These are phyloP conservation scores for Chinchilla lanigera DNA, from an alignment of 2,113 vertebrate species.

Conservation along the genomic window DNA sequence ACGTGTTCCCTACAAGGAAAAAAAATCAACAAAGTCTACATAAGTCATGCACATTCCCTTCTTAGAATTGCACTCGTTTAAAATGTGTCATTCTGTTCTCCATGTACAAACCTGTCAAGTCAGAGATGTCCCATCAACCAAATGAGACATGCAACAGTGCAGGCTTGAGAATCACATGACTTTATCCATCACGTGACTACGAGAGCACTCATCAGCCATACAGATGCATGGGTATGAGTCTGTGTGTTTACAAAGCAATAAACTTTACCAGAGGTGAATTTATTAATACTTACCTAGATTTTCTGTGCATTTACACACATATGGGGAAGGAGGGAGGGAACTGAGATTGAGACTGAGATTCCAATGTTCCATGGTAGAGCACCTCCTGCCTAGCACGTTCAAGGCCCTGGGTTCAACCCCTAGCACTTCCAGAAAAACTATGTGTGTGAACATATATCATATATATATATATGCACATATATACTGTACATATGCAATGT, in stretches of 20 bases:
- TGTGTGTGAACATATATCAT: background rate
- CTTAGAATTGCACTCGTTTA: conserved; percentile 55
- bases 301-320: background rate
- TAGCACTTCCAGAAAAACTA: background rate
- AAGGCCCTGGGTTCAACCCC: background rate
- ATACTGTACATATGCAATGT: background rate
- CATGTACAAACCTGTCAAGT: conserved; percentile 4
- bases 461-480: background rate
- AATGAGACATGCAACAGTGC: background rate
- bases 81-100: background rate
- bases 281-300: background rate
- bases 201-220: background rate
- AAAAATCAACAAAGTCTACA: conserved; percentile 52
- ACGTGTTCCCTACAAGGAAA: background rate
- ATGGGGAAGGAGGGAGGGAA: background rate
- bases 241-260: background rate
- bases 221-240: no score
- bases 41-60: conserved; percentile 8
- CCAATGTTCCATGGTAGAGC: background rate
- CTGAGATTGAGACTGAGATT: background rate
- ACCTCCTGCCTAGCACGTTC: background rate
- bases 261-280: background rate
- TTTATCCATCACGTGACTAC: background rate
- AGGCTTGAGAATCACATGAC: background rate
- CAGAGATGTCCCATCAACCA: background rate